Evolutionary conservation across 2,113 vertebrate species (phyloP), one percentile per base, ranked within the genome.

Genomic region (Galbula dea): DNA sequence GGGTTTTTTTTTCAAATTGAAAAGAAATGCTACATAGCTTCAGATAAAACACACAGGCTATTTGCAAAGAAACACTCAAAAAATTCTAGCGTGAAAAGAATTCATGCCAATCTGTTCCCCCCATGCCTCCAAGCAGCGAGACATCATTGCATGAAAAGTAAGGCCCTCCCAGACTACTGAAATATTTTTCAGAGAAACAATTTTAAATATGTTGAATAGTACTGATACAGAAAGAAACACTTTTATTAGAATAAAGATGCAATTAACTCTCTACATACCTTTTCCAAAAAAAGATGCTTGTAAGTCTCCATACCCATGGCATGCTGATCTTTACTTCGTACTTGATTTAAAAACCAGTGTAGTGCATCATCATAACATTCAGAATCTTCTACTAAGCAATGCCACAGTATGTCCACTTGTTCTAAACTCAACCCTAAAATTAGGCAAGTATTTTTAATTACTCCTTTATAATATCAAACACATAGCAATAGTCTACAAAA

Each of bases 241-340:
- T 39, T 54, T 30, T 5, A 54, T 3, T 34, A 27, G 69, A 72
- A 3, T 3, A n/a, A 72, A 27, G 29, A 8, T 49, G 32, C 15
- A 76, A 62, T 66, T 32, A 76, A 88, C 17, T 86, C 30, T 86
- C 37, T 9, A 90, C 83, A 74, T 96, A 99, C 99, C 99, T 99
- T 99, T 97, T 99, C 99, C 94, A 99, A 96, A 96, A 99, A 99
- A 69, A 99, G 99, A 96, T 99, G 99, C 55, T 99, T 99, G 95
- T 99, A 99, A 10, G 99, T 99, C 97, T 99, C 99, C 98, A 99
- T 99, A 80, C 99, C 99, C 99, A 99, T 99, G 8, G 99, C 99
- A 39, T 99, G 99, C 93, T 99, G 99, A 97, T 99, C 99, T 97
- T 99, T 99, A 97, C 99, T 99, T 97, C 99, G 98, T 73, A 99